phyloP scores from a whole-genome alignment of 2,797 vertebrate genomes.

The Huso huso region DNA sequence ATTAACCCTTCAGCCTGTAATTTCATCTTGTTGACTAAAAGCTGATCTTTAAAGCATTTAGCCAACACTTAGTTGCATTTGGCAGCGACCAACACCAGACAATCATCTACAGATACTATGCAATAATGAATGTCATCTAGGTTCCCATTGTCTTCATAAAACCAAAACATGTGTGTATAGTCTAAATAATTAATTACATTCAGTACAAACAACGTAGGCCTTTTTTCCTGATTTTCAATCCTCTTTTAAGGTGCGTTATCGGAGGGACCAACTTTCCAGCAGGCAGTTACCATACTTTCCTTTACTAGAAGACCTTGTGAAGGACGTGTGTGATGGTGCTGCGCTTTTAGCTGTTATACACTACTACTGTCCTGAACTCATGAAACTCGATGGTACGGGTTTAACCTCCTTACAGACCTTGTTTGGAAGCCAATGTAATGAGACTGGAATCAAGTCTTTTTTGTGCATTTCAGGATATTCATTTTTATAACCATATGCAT shows the following conservation, averaged over 20 bases:
- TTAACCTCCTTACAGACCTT: no score
- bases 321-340: constrained; percentile 76
- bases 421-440: no score
- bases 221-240: background rate
- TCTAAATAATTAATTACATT: no score
- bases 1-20: background rate
- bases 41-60: background rate
- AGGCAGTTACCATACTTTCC: constrained; percentile 78
- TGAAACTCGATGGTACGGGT: constrained; percentile 80
- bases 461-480: no score
- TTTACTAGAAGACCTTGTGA: constrained; percentile 81
- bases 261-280: constrained; percentile 80
- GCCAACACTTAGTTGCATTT: background rate
- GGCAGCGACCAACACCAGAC: no score
- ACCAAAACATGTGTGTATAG: no score
- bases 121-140: no score
- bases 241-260: constrained; percentile 76
- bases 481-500: no score
- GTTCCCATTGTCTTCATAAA: no score
- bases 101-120: no score
- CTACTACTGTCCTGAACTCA: constrained; percentile 89
- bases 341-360: constrained; percentile 83
- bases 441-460: no score
- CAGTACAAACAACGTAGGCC: background rate
- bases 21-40: background rate